Evolutionary conservation across 2,113 vertebrate genomes (phyloP).

Genomic region (Saccopteryx leptura): DNA sequence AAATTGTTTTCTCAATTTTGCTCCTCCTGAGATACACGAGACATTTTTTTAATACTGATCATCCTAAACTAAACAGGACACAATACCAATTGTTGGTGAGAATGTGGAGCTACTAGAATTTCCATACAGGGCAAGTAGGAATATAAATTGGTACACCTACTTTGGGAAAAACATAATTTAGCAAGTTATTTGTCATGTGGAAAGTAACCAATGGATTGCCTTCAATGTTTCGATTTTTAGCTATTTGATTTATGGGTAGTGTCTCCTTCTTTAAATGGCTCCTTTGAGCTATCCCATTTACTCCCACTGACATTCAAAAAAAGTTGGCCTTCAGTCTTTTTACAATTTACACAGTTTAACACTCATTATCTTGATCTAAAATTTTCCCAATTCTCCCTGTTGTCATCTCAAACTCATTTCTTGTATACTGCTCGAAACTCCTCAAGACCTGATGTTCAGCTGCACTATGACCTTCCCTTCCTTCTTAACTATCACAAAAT

Average conservation of each 20-base stretch:
- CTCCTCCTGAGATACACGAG: neutral
- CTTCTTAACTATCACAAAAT: neutral
- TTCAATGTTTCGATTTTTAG: neutral
- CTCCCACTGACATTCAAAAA: neutral
- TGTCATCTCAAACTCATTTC: neutral
- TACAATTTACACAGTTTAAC: neutral
- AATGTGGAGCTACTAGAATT: neutral
- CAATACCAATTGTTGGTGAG: neutral
- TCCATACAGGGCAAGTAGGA: neutral
- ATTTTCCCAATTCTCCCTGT: neutral
- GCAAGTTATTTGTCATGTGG: neutral
- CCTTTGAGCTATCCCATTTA: neutral
- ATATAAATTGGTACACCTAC: neutral
- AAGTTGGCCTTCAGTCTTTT: neutral
- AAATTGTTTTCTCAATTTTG: neutral
- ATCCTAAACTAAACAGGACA: conserved; percentile 2
- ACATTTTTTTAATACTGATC: neutral
- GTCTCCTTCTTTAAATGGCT: neutral
- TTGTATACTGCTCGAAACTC: neutral
- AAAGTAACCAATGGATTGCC: neutral
- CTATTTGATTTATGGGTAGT: neutral
- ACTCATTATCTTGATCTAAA: neutral
- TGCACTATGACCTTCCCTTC: neutral
- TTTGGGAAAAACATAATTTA: neutral
- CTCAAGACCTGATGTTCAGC: neutral